Evolutionary conservation across 2,888 invertebrate genomes (phyloP).

Genomic region (Synergus itoensis): DNA sequence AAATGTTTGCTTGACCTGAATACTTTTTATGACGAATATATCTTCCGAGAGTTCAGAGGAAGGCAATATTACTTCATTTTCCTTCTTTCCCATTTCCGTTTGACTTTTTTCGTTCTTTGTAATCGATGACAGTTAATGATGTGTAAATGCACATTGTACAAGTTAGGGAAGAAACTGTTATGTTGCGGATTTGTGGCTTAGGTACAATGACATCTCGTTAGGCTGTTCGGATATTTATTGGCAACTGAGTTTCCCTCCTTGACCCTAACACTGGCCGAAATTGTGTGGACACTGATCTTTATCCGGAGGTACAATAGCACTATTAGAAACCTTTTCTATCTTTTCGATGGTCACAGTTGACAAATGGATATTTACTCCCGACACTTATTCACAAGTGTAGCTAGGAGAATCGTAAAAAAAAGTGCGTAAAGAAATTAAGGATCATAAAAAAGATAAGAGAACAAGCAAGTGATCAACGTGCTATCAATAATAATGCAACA

Average conservation of each 20-base stretch:
- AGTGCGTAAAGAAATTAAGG: not conserved
- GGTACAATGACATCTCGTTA: conserved; percentile 26
- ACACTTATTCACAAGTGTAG: not conserved
- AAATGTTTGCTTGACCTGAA: not conserved
- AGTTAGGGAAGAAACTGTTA: conserved; percentile 4
- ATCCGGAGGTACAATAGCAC: conserved; percentile 22
- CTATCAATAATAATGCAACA: not conserved
- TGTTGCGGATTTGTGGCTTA: conserved; percentile 17
- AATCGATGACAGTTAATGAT: conserved; percentile 27
- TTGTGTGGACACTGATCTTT: conserved; percentile 32
- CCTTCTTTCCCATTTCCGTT: not conserved
- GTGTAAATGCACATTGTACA: conserved; percentile 13
- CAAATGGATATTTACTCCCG: conserved; percentile 9
- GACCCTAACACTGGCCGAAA: conserved; percentile 6
- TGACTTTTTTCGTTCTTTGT: conserved; percentile 1
- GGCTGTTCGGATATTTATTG: not conserved
- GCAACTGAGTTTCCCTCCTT: not conserved
- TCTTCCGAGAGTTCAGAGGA: not conserved
- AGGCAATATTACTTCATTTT: not conserved
- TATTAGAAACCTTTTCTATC: conserved; percentile 4
- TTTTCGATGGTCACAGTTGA: conserved; percentile 8
- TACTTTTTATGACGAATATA: not conserved
- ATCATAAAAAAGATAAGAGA: not conserved
- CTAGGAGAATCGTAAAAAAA: not conserved
- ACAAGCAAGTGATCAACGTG: not conserved